Percentiles rank a stretch among this genome's conserved stretches.
Conservation (phyloP, 1,140 invertebrate species). For the Sarcophaga peregrina region DNA sequence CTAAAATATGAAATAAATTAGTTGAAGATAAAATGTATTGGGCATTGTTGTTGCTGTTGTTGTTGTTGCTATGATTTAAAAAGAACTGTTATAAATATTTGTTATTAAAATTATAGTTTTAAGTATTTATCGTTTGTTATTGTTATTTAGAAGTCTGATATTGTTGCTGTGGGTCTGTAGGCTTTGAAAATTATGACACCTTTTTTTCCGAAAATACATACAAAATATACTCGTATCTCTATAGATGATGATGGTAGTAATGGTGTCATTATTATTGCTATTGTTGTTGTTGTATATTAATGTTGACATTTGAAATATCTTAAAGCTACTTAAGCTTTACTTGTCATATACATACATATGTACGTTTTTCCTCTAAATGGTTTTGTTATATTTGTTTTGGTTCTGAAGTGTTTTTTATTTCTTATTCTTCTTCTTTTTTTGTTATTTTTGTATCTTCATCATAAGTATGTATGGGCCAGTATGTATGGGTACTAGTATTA, state of each 20-base stretch:
- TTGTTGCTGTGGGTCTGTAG: conserved; percentile 11
- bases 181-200: conserved; percentile 19
- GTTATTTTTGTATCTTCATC: too few species aligned
- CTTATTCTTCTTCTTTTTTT: too few species aligned
- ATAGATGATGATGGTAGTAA: too few species aligned
- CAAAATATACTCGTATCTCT: neutral
- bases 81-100: conserved; percentile 7
- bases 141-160: neutral
- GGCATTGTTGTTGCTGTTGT: neutral
- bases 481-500: too few species aligned
- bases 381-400: neutral
- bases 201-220: neutral
- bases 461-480: too few species aligned
- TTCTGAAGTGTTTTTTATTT: neutral
- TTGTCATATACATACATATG: neutral
- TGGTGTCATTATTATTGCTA: neutral
- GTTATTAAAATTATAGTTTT: neutral
- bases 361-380: neutral
- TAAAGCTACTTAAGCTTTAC: conserved; percentile 24
- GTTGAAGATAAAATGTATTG: too few species aligned
- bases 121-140: neutral
- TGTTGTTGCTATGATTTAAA: neutral
- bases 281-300: neutral
- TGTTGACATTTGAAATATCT: conserved; percentile 27
- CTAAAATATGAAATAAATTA: too few species aligned